These are phyloP conservation scores for Drosophila seguyi DNA, from an alignment of 1,140 invertebrate genomes.

Conservation along the genomic window DNA sequence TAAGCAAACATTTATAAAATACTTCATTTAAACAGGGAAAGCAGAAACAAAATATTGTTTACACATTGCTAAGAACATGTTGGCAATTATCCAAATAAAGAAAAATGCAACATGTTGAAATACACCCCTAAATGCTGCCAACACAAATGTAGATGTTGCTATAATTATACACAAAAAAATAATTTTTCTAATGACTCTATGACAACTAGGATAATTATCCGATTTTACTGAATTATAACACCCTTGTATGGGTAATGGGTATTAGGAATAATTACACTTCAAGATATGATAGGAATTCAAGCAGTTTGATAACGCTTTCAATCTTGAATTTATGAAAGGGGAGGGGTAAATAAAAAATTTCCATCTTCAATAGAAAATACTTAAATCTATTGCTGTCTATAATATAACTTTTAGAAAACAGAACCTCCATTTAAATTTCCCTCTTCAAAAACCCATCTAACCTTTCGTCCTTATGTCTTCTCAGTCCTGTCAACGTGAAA, in stretches of 20 bases:
- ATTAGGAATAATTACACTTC: background rate
- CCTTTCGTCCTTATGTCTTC: constrained; percentile 5
- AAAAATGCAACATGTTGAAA: background rate
- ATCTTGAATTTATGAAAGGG: background rate
- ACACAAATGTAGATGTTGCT: background rate
- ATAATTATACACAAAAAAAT: no score
- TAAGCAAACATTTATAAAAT: background rate
- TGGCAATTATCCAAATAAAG: background rate
- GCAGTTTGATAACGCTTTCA: background rate
- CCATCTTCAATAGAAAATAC: no score
- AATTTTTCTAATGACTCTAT: background rate
- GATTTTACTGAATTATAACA: background rate
- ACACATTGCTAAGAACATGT: background rate
- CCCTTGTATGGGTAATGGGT: background rate
- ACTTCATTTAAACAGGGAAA: background rate
- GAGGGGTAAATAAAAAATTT: no score
- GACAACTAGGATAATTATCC: background rate
- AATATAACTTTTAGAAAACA: background rate
- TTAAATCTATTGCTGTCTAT: background rate
- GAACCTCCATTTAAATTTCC: no score
- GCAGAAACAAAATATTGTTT: background rate
- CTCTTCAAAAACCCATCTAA: background rate
- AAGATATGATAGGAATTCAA: background rate
- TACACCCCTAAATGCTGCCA: background rate
- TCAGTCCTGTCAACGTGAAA: constrained; percentile 81